A percentile compares a stretch with the other conserved stretches of the same genome.
phyloP scores from a whole-genome alignment of 2,113 vertebrate species.

The Triplophysa rosa region DNA sequence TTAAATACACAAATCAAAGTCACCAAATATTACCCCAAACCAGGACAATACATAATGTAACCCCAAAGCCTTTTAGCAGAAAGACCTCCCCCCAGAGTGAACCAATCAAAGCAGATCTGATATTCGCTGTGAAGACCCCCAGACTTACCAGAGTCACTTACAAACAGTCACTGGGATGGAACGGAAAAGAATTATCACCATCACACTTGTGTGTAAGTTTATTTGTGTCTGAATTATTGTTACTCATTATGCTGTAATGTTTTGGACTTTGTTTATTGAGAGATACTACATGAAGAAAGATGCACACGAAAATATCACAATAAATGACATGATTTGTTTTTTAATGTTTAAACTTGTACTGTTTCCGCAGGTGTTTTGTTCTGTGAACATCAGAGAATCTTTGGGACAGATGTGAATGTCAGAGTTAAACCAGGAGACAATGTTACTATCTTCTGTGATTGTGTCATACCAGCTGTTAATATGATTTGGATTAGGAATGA shows the following conservation, averaged over 20 bases:
- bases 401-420: slow-evolving; percentile 34
- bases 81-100: slow-evolving; percentile 5
- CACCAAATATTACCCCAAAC: not conserved
- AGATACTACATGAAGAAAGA: not conserved
- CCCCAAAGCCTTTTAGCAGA: not conserved
- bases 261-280: not conserved
- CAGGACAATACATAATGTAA: not conserved
- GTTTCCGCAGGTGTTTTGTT: slow-evolving; percentile 23
- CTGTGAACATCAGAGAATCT: slow-evolving; percentile 1
- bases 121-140: slow-evolving; percentile 14
- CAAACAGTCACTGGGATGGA: slow-evolving; percentile 33
- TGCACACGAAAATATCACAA: too few species aligned
- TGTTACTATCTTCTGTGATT: slow-evolving; percentile 20
- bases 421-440: slow-evolving; percentile 42
- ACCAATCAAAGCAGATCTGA: slow-evolving; percentile 2
- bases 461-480: not conserved
- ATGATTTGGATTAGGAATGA: slow-evolving; percentile 34
- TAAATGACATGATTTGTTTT: not conserved
- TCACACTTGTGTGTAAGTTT: slow-evolving; percentile 34
- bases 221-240: not conserved
- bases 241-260: not conserved
- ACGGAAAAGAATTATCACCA: not conserved
- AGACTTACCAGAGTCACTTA: not conserved
- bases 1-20: not conserved
- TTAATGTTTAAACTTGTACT: not conserved